Conservation (phyloP, 2,113 vertebrate genomes). For the Periophthalmus modestus region DNA sequence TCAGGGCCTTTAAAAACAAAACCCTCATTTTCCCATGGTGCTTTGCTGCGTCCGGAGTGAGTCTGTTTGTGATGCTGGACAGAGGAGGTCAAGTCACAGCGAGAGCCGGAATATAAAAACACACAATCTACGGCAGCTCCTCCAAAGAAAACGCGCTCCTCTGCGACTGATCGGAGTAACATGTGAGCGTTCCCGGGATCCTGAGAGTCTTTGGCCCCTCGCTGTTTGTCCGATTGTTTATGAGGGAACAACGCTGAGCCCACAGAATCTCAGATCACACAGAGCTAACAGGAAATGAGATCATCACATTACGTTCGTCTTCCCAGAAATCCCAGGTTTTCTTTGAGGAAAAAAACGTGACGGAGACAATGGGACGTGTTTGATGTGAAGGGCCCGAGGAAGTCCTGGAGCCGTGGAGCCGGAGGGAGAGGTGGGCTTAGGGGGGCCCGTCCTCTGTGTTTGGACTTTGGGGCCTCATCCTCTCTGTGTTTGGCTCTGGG, state of each 20-base stretch:
- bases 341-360: background rate
- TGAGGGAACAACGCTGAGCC: conserved; percentile 1
- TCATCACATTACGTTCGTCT: background rate
- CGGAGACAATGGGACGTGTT: background rate
- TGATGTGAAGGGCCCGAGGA: background rate
- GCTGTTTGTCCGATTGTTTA: conserved; percentile 8
- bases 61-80: background rate
- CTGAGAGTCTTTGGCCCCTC: background rate
- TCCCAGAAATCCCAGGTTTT: background rate
- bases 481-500: too few relatives aligned
- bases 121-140: background rate
- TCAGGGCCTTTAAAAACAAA: background rate
- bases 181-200: background rate
- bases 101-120: background rate
- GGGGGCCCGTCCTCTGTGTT: too few relatives aligned
- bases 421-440: background rate
- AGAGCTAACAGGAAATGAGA: background rate
- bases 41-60: background rate
- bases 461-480: too few relatives aligned
- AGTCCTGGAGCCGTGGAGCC: background rate
- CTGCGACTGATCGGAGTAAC: background rate
- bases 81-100: background rate
- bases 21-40: background rate
- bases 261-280: background rate
- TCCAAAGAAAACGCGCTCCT: background rate